Evolutionary conservation across 2,888 invertebrate genomes (phyloP).

Genomic region (Macrosiphum euphorbiae): DNA sequence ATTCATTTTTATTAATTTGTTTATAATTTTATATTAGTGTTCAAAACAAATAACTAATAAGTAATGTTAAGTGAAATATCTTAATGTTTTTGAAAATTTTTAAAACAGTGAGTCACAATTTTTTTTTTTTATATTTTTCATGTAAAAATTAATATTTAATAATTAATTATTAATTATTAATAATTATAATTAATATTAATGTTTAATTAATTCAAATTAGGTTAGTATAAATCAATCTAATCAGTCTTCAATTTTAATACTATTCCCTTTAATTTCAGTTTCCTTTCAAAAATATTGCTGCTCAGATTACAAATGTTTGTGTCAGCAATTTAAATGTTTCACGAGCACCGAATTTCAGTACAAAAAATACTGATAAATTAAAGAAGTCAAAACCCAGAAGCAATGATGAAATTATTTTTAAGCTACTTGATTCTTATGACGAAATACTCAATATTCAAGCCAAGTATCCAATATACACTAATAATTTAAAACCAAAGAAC

Average conservation of each 20-base stretch:
- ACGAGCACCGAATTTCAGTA: conserved; percentile 21
- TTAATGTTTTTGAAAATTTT: conserved; percentile 4
- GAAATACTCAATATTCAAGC: conserved; percentile 49
- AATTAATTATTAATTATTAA: no score
- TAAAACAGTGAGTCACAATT: conserved; percentile 16
- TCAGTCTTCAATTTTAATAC: background rate
- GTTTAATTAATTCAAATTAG: background rate
- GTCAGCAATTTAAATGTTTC: background rate
- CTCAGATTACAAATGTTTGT: conserved; percentile 28
- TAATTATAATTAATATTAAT: no score
- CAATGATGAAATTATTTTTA: conserved; percentile 48
- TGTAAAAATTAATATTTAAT: no score
- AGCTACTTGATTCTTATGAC: conserved; percentile 52
- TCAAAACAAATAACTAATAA: background rate
- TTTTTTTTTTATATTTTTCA: background rate
- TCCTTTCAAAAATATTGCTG: conserved; percentile 54
- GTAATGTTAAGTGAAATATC: background rate
- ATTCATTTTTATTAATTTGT: background rate
- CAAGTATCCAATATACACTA: background rate
- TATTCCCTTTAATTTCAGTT: conserved; percentile 58
- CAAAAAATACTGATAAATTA: conserved; percentile 27
- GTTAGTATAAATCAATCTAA: background rate
- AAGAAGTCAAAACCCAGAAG: background rate
- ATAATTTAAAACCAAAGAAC: conserved; percentile 38
- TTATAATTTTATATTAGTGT: background rate